Evolutionary conservation across 1,140 invertebrate genomes (phyloP).

Genomic region (Penaeus japonicus): DNA sequence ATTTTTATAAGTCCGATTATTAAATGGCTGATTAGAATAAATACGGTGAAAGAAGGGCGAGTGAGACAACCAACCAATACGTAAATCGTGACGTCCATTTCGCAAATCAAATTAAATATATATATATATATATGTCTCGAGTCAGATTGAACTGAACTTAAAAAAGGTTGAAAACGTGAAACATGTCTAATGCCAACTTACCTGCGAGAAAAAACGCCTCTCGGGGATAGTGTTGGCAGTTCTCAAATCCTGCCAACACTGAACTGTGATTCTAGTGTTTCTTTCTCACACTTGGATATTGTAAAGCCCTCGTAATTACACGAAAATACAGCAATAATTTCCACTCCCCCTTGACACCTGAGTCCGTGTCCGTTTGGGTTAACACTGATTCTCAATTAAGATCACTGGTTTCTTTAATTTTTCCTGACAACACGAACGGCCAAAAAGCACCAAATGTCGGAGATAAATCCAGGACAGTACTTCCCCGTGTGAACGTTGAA

Average conservation of each 20-base stretch:
- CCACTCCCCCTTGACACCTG: conserved; percentile 31
- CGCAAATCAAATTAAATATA: too few relatives aligned
- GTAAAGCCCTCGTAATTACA: conserved; percentile 19
- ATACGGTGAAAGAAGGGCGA: too few relatives aligned
- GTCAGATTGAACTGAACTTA: too few relatives aligned
- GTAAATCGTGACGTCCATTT: too few relatives aligned
- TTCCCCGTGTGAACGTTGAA: conserved; percentile 36
- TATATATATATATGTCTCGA: too few relatives aligned
- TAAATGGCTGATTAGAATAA: too few relatives aligned
- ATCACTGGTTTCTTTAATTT: conserved; percentile 35
- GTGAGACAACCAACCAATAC: too few relatives aligned
- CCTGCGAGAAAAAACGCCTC: conserved; percentile 34
- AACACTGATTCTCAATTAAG: conserved; percentile 41
- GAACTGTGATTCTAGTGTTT: conserved; percentile 24
- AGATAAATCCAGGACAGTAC: conserved; percentile 48
- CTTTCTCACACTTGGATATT: neutral
- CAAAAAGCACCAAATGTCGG: conserved; percentile 37
- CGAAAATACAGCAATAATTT: neutral
- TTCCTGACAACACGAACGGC: conserved; percentile 24
- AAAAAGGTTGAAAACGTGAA: neutral
- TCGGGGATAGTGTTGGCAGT: conserved; percentile 38
- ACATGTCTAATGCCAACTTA: conserved; percentile 10
- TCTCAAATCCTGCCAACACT: conserved; percentile 15
- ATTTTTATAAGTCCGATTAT: too few relatives aligned
- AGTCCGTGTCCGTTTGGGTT: conserved; percentile 31